Conservation (phyloP, 1,140 invertebrate species). For the Pseudobourletiella spinata region DNA sequence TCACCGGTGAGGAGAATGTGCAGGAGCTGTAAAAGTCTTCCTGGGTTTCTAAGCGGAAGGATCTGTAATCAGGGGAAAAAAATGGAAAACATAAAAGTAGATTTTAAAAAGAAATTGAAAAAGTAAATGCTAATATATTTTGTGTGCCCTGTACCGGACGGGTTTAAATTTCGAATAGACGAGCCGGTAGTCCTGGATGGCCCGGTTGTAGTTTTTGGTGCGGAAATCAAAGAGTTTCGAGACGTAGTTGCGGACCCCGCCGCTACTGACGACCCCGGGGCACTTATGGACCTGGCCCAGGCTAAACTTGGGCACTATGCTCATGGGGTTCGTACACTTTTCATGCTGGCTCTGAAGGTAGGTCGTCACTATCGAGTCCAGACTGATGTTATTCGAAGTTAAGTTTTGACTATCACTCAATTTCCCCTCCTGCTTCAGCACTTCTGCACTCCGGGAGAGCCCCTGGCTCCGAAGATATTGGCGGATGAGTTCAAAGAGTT, state of each 20-base stretch:
- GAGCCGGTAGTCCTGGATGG: background rate
- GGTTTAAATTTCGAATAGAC: constrained; percentile 34
- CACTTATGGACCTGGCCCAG: constrained; percentile 81
- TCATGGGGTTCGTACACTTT: constrained; percentile 85
- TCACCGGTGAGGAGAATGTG: constrained; percentile 44
- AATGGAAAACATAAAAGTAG: background rate
- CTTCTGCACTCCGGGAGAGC: constrained; percentile 1
- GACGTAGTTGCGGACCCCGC: constrained; percentile 52
- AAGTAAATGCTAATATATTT: background rate
- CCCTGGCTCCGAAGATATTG: constrained; percentile 75
- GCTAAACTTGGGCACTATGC: constrained; percentile 83
- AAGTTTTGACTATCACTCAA: background rate
- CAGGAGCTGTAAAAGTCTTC: constrained; percentile 35
- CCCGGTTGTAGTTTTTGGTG: constrained; percentile 27
- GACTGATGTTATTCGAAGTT: constrained; percentile 49
- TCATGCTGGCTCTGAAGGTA: constrained; percentile 92
- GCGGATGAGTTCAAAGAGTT: constrained; percentile 84
- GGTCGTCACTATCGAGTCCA: constrained; percentile 89
- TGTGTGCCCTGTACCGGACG: constrained; percentile 13
- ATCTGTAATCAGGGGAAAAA: background rate
- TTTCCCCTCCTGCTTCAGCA: background rate
- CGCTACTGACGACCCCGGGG: constrained; percentile 47
- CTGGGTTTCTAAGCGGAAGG: constrained; percentile 6
- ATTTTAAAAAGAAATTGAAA: background rate
- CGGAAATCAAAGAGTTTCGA: constrained; percentile 44